These are phyloP conservation scores for Rhizomys pruinosus DNA, from an alignment of 2,113 vertebrate species.

Conservation along the genomic window DNA sequence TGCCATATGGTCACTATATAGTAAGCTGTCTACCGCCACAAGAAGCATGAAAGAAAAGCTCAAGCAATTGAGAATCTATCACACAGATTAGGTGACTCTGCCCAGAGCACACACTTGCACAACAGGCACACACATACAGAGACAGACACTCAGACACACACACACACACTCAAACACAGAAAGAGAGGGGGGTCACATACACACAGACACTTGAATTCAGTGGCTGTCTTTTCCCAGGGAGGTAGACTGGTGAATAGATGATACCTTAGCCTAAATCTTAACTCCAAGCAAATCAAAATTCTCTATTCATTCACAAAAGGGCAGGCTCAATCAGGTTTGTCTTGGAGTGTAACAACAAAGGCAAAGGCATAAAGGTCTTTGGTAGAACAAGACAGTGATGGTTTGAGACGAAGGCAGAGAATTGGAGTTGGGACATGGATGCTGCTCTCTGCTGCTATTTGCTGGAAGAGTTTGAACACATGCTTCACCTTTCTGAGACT, in stretches of 20 bases:
- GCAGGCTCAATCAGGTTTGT: not conserved
- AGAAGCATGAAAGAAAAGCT: not conserved
- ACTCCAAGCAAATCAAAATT: not conserved
- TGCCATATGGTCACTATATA: not conserved
- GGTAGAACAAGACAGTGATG: not conserved
- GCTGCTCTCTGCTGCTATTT: not conserved
- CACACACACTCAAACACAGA: not conserved
- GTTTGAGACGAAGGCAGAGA: not conserved
- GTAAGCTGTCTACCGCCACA: not conserved
- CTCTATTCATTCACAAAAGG: not conserved
- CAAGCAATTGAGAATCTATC: not conserved
- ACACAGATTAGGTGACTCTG: not conserved
- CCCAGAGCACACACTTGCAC: not conserved
- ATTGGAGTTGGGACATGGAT: not conserved
- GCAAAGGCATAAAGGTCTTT: not conserved
- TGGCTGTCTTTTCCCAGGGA: not conserved
- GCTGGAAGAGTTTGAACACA: not conserved
- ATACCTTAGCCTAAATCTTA: not conserved
- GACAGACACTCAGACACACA: not conserved
- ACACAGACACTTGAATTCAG: not conserved
- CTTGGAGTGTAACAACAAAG: not conserved
- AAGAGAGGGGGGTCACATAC: too few species aligned
- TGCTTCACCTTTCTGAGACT: not conserved
- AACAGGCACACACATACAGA: not conserved
- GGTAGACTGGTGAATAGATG: not conserved